phyloP scores from a whole-genome alignment of 1,140 invertebrate species.

The Lithobius niger region DNA sequence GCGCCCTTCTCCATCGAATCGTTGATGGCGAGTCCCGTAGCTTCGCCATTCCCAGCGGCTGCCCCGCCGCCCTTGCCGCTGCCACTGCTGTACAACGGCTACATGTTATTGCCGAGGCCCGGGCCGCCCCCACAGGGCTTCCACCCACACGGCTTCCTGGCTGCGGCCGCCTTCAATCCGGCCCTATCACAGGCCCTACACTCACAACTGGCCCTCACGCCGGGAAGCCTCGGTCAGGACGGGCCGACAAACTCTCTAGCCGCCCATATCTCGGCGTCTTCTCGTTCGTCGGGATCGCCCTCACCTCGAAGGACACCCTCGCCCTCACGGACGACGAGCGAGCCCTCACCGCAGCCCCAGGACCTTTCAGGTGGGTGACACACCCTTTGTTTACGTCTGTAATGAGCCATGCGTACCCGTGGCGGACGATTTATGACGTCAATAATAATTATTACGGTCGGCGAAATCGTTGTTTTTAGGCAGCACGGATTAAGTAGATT shows the following conservation, averaged over 20 bases:
- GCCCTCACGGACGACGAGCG: neutral
- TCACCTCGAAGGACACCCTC: neutral
- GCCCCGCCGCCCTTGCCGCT: neutral
- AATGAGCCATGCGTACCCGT: too few relatives aligned
- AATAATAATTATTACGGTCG: too few relatives aligned
- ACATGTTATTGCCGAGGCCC: conserved; percentile 8
- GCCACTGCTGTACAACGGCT: conserved; percentile 11
- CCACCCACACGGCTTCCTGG: neutral
- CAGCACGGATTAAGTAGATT: too few relatives aligned
- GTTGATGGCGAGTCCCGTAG: conserved; percentile 4
- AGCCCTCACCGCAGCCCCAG: conserved; percentile 3
- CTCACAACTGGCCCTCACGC: conserved; percentile 3
- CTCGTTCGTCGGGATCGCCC: neutral
- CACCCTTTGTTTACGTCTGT: too few relatives aligned
- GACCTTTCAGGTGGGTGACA: neutral
- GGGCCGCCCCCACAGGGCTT: neutral
- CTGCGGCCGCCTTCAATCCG: neutral
- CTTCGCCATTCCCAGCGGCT: neutral
- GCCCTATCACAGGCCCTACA: conserved; percentile 2
- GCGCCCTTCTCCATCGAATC: conserved; percentile 11
- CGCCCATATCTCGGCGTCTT: neutral
- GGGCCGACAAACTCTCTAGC: neutral
- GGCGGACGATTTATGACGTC: too few relatives aligned
- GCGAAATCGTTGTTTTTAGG: too few relatives aligned
- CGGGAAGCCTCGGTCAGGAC: neutral